Evolutionary conservation across 2,113 vertebrate species (phyloP).

Genomic region (Megaceryle torquata): DNA sequence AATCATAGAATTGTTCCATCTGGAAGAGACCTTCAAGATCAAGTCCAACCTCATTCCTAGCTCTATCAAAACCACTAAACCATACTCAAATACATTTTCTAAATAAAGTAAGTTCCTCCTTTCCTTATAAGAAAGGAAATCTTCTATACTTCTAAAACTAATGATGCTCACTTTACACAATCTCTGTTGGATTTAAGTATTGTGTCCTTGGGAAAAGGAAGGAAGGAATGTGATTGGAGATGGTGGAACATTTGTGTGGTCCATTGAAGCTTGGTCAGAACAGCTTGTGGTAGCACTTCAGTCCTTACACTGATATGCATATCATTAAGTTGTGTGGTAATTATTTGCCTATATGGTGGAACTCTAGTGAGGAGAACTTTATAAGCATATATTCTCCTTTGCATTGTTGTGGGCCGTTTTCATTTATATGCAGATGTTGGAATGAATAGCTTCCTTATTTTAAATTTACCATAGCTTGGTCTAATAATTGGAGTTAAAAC

Average conservation of each 20-base stretch:
- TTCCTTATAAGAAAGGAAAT: neutral
- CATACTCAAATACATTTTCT: too few relatives aligned
- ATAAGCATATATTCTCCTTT: neutral
- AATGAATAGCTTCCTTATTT: neutral
- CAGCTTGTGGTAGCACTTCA: neutral
- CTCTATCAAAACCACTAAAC: too few relatives aligned
- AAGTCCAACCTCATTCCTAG: too few relatives aligned
- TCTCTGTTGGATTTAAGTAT: neutral
- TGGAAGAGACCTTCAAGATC: too few relatives aligned
- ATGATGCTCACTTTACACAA: too few relatives aligned
- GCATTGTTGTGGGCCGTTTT: neutral
- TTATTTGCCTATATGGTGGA: neutral
- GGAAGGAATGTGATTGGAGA: neutral
- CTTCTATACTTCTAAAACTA: neutral
- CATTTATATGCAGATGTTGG: neutral
- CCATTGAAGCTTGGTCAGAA: neutral
- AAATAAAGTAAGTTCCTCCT: neutral
- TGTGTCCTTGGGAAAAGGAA: neutral
- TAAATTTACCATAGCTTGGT: neutral
- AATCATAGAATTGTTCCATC: too few relatives aligned
- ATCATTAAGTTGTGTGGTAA: neutral
- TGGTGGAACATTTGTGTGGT: fast-evolving
- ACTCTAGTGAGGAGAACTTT: neutral
- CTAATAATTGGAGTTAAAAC: neutral
- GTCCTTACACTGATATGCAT: neutral